Base-by-base conservation (phyloP, 2,888 invertebrate species). In the Nymphalis polychloros region DNA sequence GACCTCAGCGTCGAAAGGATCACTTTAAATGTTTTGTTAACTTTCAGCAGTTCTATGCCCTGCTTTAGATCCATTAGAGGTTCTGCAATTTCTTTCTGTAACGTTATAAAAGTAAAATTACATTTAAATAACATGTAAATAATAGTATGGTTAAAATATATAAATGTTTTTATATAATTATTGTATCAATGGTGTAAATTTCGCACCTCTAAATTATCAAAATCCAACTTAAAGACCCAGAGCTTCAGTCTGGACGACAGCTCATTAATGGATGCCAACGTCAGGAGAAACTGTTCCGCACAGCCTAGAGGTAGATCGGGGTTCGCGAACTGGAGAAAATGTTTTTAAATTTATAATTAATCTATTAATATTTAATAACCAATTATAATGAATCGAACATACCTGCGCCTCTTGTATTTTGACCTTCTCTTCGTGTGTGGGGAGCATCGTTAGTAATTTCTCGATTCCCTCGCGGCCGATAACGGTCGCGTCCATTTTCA, bases 141-240 rank as follows among this genome's bases (percentile, higher is more conserved):
- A n/a, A 19, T 19, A 0, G 8, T 8, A 2, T 50, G 3, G 16
- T 6, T 52, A 19, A 4, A 17, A 13, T 13, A 13, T 13, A 41
- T 10, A 41, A 13, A 13, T 41, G 4, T 41, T 2, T 13, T 41
- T 41, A 8, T 6, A 23, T 53, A 10, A 17, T 27, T 53, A 8
- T 46, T 53, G n/a, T 63, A 17, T 13, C 47, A 50, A 47, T 50
- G 17, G 20, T 7, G 49, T 53, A 17, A 19, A 35, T 59, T 57
- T 60, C 61, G 41, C 87, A 97, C 97, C 93, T 99, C 99, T 79
- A 97, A 95, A 87, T 97, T 97, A 88, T 99, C 99, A 90, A 98
- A 99, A 92, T 99, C 99, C 76, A 99, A 93, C 87, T 99, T 99
- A 93, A 99, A 99, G 72, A 98, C 97, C 99, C 99, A 99, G 72